Evolutionary conservation across 2,888 invertebrate genomes (phyloP).

Genomic region (Ichneumoninae sp.): DNA sequence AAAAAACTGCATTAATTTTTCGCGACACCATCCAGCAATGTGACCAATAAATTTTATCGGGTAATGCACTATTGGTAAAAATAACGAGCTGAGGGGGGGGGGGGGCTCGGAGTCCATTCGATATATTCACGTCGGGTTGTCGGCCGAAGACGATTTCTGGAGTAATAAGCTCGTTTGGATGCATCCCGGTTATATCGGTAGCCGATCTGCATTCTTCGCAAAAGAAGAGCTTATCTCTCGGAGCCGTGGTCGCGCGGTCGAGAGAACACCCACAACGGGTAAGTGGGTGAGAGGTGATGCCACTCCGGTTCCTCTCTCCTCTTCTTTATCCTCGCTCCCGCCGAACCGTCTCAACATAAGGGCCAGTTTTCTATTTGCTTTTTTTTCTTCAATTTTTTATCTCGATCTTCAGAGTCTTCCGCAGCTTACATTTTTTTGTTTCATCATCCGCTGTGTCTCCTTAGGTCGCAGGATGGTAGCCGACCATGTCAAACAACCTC

Average conservation of each 20-base stretch:
- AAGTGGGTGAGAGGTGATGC: constrained; percentile 45
- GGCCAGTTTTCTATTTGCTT: background rate
- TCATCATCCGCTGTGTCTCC: background rate
- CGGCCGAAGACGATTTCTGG: constrained; percentile 23
- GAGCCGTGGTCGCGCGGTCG: constrained; percentile 35
- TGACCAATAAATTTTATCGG: background rate
- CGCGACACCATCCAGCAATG: background rate
- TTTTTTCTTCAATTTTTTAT: constrained; percentile 20
- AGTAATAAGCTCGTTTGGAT: constrained; percentile 62
- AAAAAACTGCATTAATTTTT: background rate
- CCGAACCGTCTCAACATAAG: constrained; percentile 30
- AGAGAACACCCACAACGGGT: constrained; percentile 35
- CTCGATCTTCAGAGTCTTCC: constrained; percentile 1
- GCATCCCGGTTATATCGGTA: constrained; percentile 60
- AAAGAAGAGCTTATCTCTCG: constrained; percentile 68
- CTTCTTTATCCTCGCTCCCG: constrained; percentile 22
- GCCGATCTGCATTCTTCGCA: constrained; percentile 70
- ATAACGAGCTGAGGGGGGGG: constrained; percentile 1
- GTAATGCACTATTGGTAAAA: background rate
- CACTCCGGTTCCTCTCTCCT: constrained; percentile 7
- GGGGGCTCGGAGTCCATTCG: background rate
- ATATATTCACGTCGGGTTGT: constrained; percentile 32
- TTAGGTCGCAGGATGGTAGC: background rate
- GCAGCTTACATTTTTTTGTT: constrained; percentile 9
- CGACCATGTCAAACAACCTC: background rate